Evolutionary conservation across 2,113 vertebrate genomes (phyloP), one percentile per base, ranked within the genome.

Genomic region (Oostethus manadensis): DNA sequence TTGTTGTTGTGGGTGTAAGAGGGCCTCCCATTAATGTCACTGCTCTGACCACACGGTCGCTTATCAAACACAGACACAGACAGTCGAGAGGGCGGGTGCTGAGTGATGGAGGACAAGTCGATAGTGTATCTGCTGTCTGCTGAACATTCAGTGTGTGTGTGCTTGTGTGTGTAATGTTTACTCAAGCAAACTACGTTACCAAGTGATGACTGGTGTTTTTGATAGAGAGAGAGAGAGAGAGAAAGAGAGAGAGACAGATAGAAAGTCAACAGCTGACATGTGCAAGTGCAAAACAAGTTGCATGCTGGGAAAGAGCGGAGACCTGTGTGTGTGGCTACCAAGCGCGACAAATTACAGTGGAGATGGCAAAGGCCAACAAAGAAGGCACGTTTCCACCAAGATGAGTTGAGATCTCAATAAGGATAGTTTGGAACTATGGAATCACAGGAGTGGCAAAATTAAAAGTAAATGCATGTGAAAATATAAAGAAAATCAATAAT

Each of bases 61-160:
- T 83, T 72, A 77, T 78, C 74, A 74, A 60, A 61, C 15, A 61
- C 15, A 5, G 33, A 45, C 55, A 71, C 58, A 55, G 58, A 75
- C 81, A 84, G 85, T 87, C 53, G 89, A 85, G 85, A 88, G 60
- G 51, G 66, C 10, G 63, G 62, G 60, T 51, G 65, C 44, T 20
- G 60, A 71, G 58, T 60, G 74, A 60, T 22, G 50, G 23, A 62
- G 62, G 65, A 67, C 71, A 78, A 56, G 59, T 56, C 51, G 76
- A 72, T 79, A 82, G 26, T 70, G 59, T 77, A 72, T 81, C 68
- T 66, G 45, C 56, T 64, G 49, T n/a, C n/a, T n/a, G n/a, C n/a
- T n/a, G n/a, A 73, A 79, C 58, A 79, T 74, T 74, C n/a, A 51
- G 1, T 60, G 60, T 54, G 59, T 18, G 46, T 11, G 48, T n/a